phyloP scores from a whole-genome alignment of 53 echinoderm and acorn worm genomes.

The Zoroaster sp. region DNA sequence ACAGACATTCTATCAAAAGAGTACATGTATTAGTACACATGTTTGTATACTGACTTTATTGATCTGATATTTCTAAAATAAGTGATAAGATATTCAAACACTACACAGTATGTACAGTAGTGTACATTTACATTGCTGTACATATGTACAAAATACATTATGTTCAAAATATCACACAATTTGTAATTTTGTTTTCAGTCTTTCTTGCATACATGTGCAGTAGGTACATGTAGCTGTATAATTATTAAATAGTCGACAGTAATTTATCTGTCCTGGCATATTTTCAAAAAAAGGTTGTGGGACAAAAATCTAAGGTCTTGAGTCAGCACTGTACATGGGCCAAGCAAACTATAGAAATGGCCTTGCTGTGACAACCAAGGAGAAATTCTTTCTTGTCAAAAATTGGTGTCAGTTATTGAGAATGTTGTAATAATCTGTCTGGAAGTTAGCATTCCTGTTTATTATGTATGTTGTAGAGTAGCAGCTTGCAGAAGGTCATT shows the following conservation, averaged over 20 bases:
- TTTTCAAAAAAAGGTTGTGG: not conserved
- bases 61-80: too few species aligned
- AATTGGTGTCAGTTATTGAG: too few species aligned
- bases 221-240: not conserved
- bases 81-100: too few species aligned
- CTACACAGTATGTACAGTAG: too few species aligned
- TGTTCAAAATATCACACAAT: not conserved
- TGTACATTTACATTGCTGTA: too few species aligned
- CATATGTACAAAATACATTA: not conserved
- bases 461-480: not conserved
- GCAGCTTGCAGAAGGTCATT: not conserved
- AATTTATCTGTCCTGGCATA: not conserved
- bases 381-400: not conserved
- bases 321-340: not conserved
- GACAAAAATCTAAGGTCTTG: slow-evolving; percentile 17
- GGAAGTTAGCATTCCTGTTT: not conserved
- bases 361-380: not conserved
- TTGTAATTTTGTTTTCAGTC: not conserved
- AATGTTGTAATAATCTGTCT: not conserved
- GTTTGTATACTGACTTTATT: too few species aligned
- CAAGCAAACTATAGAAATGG: not conserved
- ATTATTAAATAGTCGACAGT: not conserved
- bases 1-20: too few species aligned
- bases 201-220: not conserved
- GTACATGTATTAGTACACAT: too few species aligned